Conservation (phyloP, 92 coral and sea anemone species). For the Siderastrea siderea region DNA sequence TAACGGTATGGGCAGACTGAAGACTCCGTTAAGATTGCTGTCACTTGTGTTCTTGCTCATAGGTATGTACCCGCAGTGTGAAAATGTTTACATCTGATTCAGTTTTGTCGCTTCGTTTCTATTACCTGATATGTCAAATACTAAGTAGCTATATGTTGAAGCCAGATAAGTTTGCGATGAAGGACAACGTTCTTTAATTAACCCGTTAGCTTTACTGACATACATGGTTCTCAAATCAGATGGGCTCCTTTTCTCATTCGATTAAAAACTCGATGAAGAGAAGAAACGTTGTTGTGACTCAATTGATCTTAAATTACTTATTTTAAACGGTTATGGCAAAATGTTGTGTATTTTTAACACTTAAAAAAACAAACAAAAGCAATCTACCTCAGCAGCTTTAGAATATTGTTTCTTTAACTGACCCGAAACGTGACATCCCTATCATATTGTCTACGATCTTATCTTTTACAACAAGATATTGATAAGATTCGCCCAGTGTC, state of each 20-base stretch:
- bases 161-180: neutral
- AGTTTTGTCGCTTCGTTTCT: neutral
- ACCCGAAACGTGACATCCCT: too few species aligned
- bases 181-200: slow-evolving; percentile 7
- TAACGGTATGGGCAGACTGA: neutral
- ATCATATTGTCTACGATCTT: too few species aligned
- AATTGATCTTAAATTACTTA: too few species aligned
- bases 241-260: neutral
- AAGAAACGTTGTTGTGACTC: too few species aligned
- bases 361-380: too few species aligned
- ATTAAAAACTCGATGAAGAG: neutral
- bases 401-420: too few species aligned
- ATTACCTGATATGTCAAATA: neutral
- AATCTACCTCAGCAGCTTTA: too few species aligned
- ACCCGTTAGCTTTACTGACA: slow-evolving; percentile 7
- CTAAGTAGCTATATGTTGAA: neutral
- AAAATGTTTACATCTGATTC: neutral
- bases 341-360: too few species aligned
- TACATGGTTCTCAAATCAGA: neutral
- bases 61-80: slow-evolving; percentile 9
- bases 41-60: neutral
- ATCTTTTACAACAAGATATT: too few species aligned
- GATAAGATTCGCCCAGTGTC: too few species aligned
- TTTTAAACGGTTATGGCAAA: too few species aligned
- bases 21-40: neutral